phyloP scores from a whole-genome alignment of 2,113 vertebrate species.

The Vicugna pacos region DNA sequence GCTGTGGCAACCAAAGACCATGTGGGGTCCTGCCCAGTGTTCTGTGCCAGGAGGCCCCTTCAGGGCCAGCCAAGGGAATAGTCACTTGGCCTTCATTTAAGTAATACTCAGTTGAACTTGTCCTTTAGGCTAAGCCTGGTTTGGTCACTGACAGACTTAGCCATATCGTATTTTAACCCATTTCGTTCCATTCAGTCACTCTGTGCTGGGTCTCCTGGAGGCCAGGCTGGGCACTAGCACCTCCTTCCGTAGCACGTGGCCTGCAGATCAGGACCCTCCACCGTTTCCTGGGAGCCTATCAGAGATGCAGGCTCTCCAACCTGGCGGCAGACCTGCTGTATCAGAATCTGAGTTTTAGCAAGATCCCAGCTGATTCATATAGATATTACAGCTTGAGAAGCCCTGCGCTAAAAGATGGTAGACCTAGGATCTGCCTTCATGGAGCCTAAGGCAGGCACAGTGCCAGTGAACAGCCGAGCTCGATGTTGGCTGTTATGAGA shows the following conservation, averaged over 20 bases:
- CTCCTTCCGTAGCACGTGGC: background rate
- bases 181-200: background rate
- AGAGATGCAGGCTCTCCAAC: background rate
- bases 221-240: background rate
- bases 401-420: background rate
- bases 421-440: background rate
- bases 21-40: background rate
- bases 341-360: background rate
- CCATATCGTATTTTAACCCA: background rate
- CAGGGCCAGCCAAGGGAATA: background rate
- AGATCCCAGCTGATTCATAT: background rate
- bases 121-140: background rate
- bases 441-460: background rate
- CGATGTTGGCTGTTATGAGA: accelerated
- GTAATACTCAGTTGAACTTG: background rate
- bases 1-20: background rate
- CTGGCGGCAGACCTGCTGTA: background rate
- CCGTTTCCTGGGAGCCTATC: background rate
- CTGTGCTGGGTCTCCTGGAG: background rate
- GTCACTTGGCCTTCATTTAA: background rate
- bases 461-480: background rate
- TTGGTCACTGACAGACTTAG: background rate
- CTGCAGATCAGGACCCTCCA: background rate
- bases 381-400: background rate
- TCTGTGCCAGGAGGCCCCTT: background rate